Conservation (phyloP, 2,113 vertebrate genomes). For the Eurystomus gularis region DNA sequence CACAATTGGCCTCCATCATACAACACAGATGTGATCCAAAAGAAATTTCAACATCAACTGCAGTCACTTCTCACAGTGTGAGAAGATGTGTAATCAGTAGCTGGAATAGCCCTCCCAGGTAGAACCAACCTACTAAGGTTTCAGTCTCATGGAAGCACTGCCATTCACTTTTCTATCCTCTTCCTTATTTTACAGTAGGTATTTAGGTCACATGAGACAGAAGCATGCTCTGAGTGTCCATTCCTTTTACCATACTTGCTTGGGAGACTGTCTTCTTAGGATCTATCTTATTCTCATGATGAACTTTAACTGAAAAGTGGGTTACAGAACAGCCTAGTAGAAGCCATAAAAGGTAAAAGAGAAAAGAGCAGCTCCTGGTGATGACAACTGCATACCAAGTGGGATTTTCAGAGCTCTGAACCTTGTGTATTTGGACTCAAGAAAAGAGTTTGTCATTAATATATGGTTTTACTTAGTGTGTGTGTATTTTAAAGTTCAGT, state of each 20-base stretch:
- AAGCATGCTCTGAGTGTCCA: neutral
- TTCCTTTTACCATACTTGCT: neutral
- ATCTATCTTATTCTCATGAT: neutral
- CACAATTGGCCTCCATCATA: neutral
- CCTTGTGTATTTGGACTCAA: neutral
- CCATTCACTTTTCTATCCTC: neutral
- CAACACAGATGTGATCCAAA: conserved; percentile 5
- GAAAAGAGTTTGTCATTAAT: neutral
- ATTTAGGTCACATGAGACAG: neutral
- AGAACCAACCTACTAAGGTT: neutral
- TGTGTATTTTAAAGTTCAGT: neutral
- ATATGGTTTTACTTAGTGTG: neutral
- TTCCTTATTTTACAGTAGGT: neutral
- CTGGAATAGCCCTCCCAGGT: neutral
- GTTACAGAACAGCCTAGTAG: neutral
- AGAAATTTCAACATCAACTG: neutral
- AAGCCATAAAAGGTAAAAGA: neutral
- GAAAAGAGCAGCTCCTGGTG: neutral
- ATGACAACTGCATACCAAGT: neutral
- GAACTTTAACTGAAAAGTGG: neutral
- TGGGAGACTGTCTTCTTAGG: neutral
- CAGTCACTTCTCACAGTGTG: conserved; percentile 6
- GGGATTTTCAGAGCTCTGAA: neutral
- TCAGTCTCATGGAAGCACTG: neutral
- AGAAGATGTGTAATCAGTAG: neutral